phyloP scores from a whole-genome alignment of 1,140 invertebrate species.

The Pectinophora gossypiella region DNA sequence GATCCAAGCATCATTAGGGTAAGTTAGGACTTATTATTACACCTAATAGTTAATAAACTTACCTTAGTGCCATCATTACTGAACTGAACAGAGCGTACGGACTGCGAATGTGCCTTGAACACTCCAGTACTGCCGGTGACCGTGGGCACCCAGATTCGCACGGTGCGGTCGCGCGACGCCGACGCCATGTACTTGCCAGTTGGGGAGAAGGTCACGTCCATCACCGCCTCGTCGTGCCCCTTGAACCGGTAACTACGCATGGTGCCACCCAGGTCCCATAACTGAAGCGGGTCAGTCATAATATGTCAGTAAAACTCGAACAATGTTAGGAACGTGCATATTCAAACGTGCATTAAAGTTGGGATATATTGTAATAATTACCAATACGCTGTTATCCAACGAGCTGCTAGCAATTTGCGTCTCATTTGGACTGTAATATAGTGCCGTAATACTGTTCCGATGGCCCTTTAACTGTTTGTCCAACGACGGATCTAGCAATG shows the following conservation, averaged over 20 bases:
- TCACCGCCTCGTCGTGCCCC: constrained; percentile 79
- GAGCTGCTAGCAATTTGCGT: constrained; percentile 87
- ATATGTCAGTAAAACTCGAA: no score
- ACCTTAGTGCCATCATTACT: constrained; percentile 84
- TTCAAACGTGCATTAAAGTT: no score
- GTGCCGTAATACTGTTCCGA: constrained; percentile 81
- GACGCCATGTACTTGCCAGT: constrained; percentile 89
- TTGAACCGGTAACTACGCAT: constrained; percentile 80
- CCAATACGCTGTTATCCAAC: constrained; percentile 84
- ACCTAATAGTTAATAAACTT: constrained; percentile 15
- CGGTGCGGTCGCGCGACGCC: constrained; percentile 87
- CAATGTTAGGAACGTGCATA: no score
- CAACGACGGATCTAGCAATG: constrained; percentile 77
- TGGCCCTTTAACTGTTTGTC: constrained; percentile 89
- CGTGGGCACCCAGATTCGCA: constrained; percentile 90
- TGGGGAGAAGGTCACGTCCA: constrained; percentile 85
- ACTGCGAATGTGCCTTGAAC: constrained; percentile 87
- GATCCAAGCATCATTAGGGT: no score
- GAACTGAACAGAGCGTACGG: constrained; percentile 88
- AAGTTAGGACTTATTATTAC: no score
- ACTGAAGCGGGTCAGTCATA: no score
- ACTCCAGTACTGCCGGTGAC: constrained; percentile 82
- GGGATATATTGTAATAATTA: constrained; percentile 29
- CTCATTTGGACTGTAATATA: constrained; percentile 86
- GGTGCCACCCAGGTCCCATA: constrained; percentile 85